Conservation (phyloP, 2,113 vertebrate species). For the Thamnaconus septentrionalis region DNA sequence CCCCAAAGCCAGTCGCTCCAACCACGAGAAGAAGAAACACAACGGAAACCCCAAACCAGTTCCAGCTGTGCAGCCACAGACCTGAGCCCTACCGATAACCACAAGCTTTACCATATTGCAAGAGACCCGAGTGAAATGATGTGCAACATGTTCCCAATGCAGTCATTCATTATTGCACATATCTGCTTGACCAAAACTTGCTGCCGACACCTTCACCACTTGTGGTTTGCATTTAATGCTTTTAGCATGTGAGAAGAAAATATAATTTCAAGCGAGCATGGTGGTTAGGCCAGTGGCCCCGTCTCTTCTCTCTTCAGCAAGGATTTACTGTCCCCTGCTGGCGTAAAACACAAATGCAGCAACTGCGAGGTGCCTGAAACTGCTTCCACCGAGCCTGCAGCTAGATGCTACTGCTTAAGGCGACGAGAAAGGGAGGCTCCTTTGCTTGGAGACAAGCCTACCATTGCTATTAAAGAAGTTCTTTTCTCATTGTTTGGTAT, state of each 20-base stretch:
- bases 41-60: slow-evolving; percentile 61
- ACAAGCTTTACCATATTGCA: no score
- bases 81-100: no score
- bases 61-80: slow-evolving; percentile 21
- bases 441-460: no score
- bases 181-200: slow-evolving; percentile 27
- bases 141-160: background rate
- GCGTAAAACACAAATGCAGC: no score
- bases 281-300: slow-evolving; percentile 26
- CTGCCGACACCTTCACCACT: slow-evolving; percentile 39
- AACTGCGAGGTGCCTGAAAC: no score
- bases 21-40: slow-evolving; percentile 35
- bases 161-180: slow-evolving; percentile 25
- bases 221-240: slow-evolving; percentile 49
- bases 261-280: slow-evolving; percentile 35
- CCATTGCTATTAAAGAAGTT: slow-evolving; percentile 4
- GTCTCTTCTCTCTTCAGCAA: slow-evolving; percentile 8
- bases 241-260: slow-evolving; percentile 56
- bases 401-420: no score
- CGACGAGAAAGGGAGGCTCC: no score
- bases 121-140: no score
- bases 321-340: slow-evolving; percentile 55
- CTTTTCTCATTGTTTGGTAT: slow-evolving; percentile 40
- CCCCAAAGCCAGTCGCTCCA: slow-evolving; percentile 41
- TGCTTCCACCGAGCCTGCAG: no score